Evolutionary conservation across 2,888 invertebrate species (phyloP).

Genomic region (Catocala nupta): DNA sequence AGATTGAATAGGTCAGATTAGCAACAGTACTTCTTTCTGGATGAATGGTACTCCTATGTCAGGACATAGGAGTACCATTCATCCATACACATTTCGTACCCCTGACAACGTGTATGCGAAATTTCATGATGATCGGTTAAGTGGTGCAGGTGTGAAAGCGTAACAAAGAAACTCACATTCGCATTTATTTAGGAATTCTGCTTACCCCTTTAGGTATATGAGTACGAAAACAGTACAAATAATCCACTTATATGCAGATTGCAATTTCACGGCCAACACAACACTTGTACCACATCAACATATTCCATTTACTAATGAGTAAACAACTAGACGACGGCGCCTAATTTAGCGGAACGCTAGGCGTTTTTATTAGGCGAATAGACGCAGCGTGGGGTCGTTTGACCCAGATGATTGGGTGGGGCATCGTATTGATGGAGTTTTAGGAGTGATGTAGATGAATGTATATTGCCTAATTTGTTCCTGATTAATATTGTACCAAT

Average conservation of each 20-base stretch:
- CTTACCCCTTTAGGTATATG: no score
- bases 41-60: no score
- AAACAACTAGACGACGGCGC: slow-evolving; percentile 9
- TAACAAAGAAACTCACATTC: no score
- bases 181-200: no score
- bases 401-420: slow-evolving; percentile 22
- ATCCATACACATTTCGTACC: no score
- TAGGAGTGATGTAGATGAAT: not conserved
- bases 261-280: not conserved
- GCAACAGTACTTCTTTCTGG: no score
- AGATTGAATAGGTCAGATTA: no score
- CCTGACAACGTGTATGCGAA: no score
- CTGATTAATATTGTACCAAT: not conserved
- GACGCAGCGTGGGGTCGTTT: slow-evolving; percentile 18
- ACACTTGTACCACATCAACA: not conserved
- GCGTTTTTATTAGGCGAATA: slow-evolving; percentile 21
- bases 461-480: not conserved
- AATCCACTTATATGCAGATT: not conserved
- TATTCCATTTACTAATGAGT: slow-evolving; percentile 15
- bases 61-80: no score
- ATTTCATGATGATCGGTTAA: no score
- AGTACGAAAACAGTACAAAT: no score
- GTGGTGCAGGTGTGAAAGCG: no score
- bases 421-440: not conserved
- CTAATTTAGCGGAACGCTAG: slow-evolving; percentile 24